Evolutionary conservation across 2,113 vertebrate species (phyloP).

Genomic region (Lycaon pictus): DNA sequence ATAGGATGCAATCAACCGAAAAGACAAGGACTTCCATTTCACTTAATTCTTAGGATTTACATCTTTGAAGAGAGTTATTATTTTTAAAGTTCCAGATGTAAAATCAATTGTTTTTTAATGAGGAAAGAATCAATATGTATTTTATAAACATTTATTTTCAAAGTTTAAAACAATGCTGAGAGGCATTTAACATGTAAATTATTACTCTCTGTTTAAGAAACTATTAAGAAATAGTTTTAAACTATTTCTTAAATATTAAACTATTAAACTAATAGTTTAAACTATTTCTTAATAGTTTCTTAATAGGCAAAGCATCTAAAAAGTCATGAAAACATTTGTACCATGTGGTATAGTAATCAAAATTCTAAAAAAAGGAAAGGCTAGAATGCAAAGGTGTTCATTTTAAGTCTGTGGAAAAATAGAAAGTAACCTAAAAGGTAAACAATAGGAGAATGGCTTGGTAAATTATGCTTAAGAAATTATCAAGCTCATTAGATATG

Average conservation of each 20-base stretch:
- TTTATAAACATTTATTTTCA: constrained; percentile 6
- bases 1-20: not conserved
- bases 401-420: not conserved
- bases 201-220: not conserved
- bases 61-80: constrained; percentile 6
- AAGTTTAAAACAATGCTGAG: not conserved
- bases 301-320: not conserved
- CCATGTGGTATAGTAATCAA: constrained; percentile 8
- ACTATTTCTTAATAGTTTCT: not conserved
- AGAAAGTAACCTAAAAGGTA: not conserved
- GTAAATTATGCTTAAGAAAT: constrained; percentile 3
- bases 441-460: not conserved
- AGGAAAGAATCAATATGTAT: not conserved
- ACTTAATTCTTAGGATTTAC: not conserved
- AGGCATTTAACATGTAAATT: not conserved
- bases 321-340: not conserved
- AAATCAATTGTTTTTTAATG: not conserved
- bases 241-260: too few relatives aligned
- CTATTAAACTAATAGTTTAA: too few relatives aligned
- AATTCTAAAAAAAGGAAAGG: constrained; percentile 8
- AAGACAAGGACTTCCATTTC: not conserved
- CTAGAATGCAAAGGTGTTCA: not conserved
- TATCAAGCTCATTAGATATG: not conserved
- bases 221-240: too few relatives aligned
- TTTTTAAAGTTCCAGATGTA: not conserved